phyloP scores from a whole-genome alignment of 2,888 invertebrate species.

The Rhogogaster chlorosoma region DNA sequence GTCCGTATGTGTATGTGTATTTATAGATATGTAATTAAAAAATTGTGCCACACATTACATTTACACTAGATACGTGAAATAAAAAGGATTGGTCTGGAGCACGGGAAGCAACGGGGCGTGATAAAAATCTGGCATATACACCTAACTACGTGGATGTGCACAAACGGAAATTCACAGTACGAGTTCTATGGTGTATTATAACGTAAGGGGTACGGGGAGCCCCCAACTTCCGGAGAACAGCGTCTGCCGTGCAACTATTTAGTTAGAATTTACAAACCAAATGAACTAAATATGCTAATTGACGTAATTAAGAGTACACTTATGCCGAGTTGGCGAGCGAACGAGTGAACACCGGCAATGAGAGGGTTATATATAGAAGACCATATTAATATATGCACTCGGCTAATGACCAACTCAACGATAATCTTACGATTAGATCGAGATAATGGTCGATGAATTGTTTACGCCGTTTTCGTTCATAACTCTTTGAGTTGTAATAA shows the following conservation, averaged over 20 bases:
- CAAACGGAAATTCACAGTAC: constrained; percentile 44
- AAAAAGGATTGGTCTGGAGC: background rate
- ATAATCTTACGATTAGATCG: constrained; percentile 35
- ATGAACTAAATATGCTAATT: constrained; percentile 63
- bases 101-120: constrained; percentile 42
- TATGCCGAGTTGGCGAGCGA: background rate
- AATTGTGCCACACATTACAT: background rate
- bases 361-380: constrained; percentile 20
- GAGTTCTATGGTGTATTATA: background rate
- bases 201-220: background rate
- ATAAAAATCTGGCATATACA: constrained; percentile 33
- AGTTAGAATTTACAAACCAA: constrained; percentile 63
- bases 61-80: background rate
- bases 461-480: background rate
- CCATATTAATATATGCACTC: constrained; percentile 30
- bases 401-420: constrained; percentile 40
- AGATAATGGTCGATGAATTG: constrained; percentile 5
- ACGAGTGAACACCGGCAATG: background rate
- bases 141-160: constrained; percentile 20
- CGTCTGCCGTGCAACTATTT: constrained; percentile 44
- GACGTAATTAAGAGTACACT: constrained; percentile 51
- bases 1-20: no score
- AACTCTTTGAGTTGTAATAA: constrained; percentile 20
- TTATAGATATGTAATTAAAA: background rate
- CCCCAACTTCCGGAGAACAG: constrained; percentile 41